Percentiles rank a stretch among this genome's conserved stretches.
Conservation (phyloP, 2,797 vertebrate genomes). For the Lithobates pipiens region DNA sequence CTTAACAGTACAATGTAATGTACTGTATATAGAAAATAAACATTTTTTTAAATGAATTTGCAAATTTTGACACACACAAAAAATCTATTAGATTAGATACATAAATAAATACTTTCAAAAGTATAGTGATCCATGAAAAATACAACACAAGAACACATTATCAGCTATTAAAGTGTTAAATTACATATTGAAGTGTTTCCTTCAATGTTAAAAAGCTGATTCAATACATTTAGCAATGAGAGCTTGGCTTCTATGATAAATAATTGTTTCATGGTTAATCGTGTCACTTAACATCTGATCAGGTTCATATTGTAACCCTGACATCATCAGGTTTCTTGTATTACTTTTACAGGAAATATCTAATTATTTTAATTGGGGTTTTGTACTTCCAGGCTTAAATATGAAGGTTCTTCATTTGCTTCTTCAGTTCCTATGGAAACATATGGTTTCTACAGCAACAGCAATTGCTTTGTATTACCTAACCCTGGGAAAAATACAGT, state of each 20-base stretch:
- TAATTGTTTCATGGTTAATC: neutral
- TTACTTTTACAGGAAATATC: constrained; percentile 43
- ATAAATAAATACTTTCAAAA: neutral
- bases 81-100: no score
- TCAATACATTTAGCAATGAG: neutral
- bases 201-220: neutral
- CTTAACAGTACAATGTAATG: no score
- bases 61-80: no score
- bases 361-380: constrained; percentile 24
- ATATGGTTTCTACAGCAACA: constrained; percentile 63
- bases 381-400: constrained; percentile 52
- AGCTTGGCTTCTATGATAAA: neutral
- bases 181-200: neutral
- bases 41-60: no score
- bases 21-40: no score
- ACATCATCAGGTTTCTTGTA: constrained; percentile 27
- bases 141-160: neutral
- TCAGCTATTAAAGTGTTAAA: neutral
- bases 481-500: constrained; percentile 14
- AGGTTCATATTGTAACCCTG: constrained; percentile 29
- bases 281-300: constrained; percentile 9
- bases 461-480: constrained; percentile 48
- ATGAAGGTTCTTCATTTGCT: constrained; percentile 45
- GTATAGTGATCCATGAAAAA: neutral
- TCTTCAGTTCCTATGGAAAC: constrained; percentile 65